Evolutionary conservation across 2,797 vertebrate genomes (phyloP).

Genomic region (Esox lucius): DNA sequence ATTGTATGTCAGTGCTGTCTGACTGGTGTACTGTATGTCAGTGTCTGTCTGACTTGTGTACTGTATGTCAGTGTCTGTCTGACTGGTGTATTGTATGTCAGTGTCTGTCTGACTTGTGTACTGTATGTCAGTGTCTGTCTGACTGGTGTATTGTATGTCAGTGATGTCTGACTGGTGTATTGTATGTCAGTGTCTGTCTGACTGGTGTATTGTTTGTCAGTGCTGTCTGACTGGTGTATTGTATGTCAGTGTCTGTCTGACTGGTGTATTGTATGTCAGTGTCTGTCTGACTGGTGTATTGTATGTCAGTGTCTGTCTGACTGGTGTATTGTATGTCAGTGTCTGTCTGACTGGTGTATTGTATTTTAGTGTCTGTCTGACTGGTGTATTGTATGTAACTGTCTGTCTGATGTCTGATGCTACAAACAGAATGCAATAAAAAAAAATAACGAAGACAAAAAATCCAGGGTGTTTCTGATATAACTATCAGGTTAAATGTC

Average conservation of each 20-base stretch:
- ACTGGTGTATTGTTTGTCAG: not conserved
- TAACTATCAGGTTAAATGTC: not conserved
- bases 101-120: too few relatives aligned
- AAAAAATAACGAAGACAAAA: too few relatives aligned
- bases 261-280: not conserved
- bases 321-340: too few relatives aligned
- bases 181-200: constrained; percentile 59
- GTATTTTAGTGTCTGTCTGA: not conserved
- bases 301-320: not conserved
- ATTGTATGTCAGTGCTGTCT: constrained; percentile 32
- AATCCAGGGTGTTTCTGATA: too few relatives aligned
- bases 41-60: not conserved
- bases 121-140: too few relatives aligned
- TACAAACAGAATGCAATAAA: too few relatives aligned
- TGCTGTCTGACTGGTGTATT: not conserved
- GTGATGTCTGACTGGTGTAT: too few relatives aligned
- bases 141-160: too few relatives aligned
- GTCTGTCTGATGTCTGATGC: not conserved
- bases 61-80: not conserved
- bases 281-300: not conserved
- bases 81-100: too few relatives aligned
- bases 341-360: constrained; percentile 43
- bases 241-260: constrained; percentile 42
- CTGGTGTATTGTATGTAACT: not conserved
- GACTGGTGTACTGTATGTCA: not conserved